These are phyloP conservation scores for Pogonocichla stellata DNA, from an alignment of 2,113 vertebrate species.

Conservation along the genomic window DNA sequence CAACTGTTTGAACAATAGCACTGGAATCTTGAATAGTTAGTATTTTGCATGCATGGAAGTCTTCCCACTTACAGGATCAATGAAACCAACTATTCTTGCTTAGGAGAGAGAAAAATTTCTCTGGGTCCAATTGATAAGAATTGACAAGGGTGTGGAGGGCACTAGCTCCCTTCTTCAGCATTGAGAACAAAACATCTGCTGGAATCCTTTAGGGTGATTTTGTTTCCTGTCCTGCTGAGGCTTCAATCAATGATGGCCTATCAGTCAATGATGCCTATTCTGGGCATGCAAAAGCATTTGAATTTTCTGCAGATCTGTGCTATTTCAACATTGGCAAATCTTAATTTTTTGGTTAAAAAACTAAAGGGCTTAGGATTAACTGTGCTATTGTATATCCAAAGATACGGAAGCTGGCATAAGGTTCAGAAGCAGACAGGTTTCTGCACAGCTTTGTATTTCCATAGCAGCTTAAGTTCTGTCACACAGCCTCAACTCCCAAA, in stretches of 20 bases:
- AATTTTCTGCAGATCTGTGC: neutral
- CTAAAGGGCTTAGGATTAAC: neutral
- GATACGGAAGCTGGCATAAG: neutral
- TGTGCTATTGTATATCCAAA: neutral
- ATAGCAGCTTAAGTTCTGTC: neutral
- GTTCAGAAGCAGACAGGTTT: neutral
- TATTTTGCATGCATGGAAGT: neutral
- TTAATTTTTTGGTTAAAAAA: neutral
- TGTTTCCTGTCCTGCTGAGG: neutral
- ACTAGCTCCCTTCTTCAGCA: neutral
- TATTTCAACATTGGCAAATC: neutral
- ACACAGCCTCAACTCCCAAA: neutral
- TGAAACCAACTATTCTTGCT: neutral
- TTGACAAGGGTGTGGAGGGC: neutral
- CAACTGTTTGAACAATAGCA: neutral
- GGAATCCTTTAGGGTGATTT: neutral
- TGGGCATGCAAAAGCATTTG: neutral
- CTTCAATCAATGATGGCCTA: neutral
- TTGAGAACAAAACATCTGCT: neutral
- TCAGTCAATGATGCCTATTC: neutral
- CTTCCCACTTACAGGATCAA: neutral
- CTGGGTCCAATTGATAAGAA: neutral
- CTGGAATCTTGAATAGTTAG: neutral
- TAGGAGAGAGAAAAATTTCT: neutral
- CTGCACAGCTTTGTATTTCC: neutral